phyloP scores from a whole-genome alignment of 92 coral and sea anemone genomes.

The Parazoanthus swiftii region DNA sequence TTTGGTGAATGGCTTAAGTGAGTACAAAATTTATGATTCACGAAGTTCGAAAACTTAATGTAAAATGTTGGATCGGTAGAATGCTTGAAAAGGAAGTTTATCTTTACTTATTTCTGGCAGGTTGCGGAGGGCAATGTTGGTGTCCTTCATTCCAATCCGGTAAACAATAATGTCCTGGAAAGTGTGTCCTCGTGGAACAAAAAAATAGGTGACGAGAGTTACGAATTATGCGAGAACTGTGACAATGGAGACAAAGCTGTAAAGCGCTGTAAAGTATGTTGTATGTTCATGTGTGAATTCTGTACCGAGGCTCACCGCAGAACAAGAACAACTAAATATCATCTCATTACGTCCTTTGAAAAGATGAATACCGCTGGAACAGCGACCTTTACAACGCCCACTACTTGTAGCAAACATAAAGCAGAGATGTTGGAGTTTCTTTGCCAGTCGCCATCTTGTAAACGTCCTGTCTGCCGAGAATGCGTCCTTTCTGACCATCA shows the following conservation, averaged over 20 bases:
- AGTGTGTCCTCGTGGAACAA: not conserved
- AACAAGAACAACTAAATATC: slow-evolving; percentile 32
- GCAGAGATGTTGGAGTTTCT: slow-evolving; percentile 41
- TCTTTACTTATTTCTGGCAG: slow-evolving; percentile 16
- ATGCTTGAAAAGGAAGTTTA: not conserved
- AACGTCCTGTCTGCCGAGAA: slow-evolving; percentile 62
- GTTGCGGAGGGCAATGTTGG: not conserved
- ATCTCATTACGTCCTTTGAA: slow-evolving; percentile 17
- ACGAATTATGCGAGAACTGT: slow-evolving; percentile 42
- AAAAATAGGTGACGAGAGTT: not conserved
- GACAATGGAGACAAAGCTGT: slow-evolving; percentile 27
- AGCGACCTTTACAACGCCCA: not conserved
- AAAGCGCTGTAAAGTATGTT: slow-evolving; percentile 38
- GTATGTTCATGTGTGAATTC: slow-evolving; percentile 44
- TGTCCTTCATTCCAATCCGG: slow-evolving; percentile 12
- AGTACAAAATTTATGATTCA: too few species aligned
- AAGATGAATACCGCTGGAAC: slow-evolving; percentile 29
- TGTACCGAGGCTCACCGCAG: slow-evolving; percentile 42
- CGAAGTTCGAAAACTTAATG: too few species aligned
- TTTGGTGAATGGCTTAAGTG: too few species aligned
- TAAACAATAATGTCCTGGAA: slow-evolving; percentile 11
- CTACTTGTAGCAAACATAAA: slow-evolving; percentile 36
- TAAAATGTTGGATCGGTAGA: not conserved
- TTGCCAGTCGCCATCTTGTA: slow-evolving; percentile 52
- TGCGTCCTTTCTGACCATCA: slow-evolving; percentile 73